Conservation (phyloP, 2,888 invertebrate species). For the Ichneumoninae sp. region DNA sequence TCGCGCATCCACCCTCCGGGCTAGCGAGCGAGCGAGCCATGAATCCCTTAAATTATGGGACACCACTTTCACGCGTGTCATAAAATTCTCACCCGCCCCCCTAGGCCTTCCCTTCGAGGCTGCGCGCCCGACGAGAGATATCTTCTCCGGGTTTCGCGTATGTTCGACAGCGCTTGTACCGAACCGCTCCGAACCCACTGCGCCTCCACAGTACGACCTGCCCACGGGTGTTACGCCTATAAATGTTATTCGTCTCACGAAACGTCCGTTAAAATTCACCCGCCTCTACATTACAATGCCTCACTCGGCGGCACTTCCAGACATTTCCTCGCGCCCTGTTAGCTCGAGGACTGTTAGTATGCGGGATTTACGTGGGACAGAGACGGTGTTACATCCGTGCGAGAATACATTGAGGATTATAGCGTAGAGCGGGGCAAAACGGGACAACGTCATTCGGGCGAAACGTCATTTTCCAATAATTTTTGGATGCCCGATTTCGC, state of each 20-base stretch:
- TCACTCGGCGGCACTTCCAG: constrained; percentile 27
- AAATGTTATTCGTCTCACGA: constrained; percentile 56
- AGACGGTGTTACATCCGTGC: background rate
- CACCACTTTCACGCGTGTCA: constrained; percentile 71
- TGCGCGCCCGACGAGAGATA: constrained; percentile 4
- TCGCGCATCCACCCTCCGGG: constrained; percentile 44
- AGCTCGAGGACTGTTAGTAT: constrained; percentile 5
- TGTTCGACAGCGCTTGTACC: constrained; percentile 42
- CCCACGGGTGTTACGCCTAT: constrained; percentile 7
- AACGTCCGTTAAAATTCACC: constrained; percentile 47
- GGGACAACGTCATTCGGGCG: no score
- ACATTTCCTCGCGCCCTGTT: constrained; percentile 16
- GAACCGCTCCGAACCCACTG: constrained; percentile 1
- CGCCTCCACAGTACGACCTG: background rate
- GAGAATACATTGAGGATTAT: constrained; percentile 32
- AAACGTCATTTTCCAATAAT: no score
- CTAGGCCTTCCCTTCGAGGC: background rate
- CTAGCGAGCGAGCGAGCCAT: constrained; percentile 52
- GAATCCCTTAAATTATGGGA: constrained; percentile 78
- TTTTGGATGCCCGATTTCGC: no score
- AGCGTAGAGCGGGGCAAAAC: no score
- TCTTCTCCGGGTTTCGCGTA: constrained; percentile 33
- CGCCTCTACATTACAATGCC: constrained; percentile 41
- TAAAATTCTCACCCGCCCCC: constrained; percentile 70
- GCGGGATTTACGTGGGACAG: background rate